These are phyloP conservation scores for Dermolepida albohirtum DNA, from an alignment of 2,888 invertebrate species.

Conservation along the genomic window DNA sequence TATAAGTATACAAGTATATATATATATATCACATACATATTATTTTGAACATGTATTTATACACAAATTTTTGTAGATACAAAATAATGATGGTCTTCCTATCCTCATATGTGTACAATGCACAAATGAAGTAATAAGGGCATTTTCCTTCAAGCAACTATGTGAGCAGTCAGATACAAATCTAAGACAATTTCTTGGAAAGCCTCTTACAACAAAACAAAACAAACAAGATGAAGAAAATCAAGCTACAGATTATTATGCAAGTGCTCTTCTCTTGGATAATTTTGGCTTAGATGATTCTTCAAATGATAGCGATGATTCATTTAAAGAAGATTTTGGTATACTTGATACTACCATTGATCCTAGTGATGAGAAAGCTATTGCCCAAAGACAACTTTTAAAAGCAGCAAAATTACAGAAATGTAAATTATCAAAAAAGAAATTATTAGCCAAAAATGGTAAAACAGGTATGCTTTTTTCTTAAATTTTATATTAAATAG, in stretches of 20 bases:
- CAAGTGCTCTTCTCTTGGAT: conserved; percentile 55
- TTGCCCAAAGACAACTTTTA: conserved; percentile 63
- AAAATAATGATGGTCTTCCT: conserved; percentile 66
- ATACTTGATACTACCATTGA: conserved; percentile 54
- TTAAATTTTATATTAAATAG: not conserved
- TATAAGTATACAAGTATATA: conserved; percentile 4
- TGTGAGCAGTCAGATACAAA: conserved; percentile 66
- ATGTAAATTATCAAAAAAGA: conserved; percentile 59
- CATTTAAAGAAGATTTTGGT: conserved; percentile 58
- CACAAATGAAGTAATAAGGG: conserved; percentile 64
- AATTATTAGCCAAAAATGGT: conserved; percentile 57
- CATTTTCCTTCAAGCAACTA: conserved; percentile 66
- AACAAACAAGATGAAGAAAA: conserved; percentile 56
- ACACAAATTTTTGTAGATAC: conserved; percentile 59
- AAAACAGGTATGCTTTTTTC: conserved; percentile 30
- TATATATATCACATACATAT: conserved; percentile 30
- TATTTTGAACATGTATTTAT: conserved; percentile 28
- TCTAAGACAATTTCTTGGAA: conserved; percentile 63
- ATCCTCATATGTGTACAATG: conserved; percentile 65
- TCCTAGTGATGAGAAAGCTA: conserved; percentile 60
- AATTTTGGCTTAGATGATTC: conserved; percentile 61
- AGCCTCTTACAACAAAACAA: conserved; percentile 56
- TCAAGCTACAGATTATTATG: conserved; percentile 53
- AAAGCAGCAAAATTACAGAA: conserved; percentile 62
- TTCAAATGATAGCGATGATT: conserved; percentile 60